Evolutionary conservation across 2,888 invertebrate genomes (phyloP).

Genomic region (Uropetala carovei): DNA sequence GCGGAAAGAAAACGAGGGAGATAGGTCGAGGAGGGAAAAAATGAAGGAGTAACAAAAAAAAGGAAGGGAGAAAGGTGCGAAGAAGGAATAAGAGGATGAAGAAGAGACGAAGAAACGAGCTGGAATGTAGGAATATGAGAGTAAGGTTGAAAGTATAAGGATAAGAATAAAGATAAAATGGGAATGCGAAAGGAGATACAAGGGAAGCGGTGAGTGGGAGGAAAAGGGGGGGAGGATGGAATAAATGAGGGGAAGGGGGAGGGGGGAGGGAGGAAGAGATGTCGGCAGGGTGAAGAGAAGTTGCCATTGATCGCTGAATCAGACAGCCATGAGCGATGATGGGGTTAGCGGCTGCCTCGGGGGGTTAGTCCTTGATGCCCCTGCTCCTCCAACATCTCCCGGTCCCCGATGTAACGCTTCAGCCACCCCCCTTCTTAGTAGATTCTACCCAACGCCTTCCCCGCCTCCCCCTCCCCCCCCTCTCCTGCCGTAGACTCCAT

Average conservation of each 20-base stretch:
- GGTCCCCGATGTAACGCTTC: not conserved
- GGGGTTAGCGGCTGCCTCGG: conserved; percentile 48
- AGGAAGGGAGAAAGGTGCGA: not conserved
- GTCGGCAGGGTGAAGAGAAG: conserved; percentile 54
- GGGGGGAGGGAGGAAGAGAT: not conserved
- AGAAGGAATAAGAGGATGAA: not conserved
- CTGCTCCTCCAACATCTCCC: not conserved
- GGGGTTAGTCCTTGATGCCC: conserved; percentile 46
- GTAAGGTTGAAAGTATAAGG: not conserved
- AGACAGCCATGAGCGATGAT: conserved; percentile 63
- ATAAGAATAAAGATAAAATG: not conserved
- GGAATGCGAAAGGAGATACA: not conserved
- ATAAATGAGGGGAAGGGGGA: not conserved
- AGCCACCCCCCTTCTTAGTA: not conserved
- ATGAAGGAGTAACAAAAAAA: not conserved
- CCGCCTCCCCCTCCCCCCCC: not conserved
- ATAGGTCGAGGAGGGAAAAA: not conserved
- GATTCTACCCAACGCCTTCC: not conserved
- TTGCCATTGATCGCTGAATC: conserved; percentile 61
- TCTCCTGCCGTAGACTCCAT: not conserved
- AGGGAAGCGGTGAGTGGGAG: not conserved
- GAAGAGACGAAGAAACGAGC: not conserved
- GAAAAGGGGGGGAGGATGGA: not conserved
- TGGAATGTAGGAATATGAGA: not conserved
- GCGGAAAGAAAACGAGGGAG: not conserved